These are phyloP conservation scores for Sinohyriopsis cumingii DNA, from an alignment of 2,888 invertebrate genomes.

Conservation along the genomic window DNA sequence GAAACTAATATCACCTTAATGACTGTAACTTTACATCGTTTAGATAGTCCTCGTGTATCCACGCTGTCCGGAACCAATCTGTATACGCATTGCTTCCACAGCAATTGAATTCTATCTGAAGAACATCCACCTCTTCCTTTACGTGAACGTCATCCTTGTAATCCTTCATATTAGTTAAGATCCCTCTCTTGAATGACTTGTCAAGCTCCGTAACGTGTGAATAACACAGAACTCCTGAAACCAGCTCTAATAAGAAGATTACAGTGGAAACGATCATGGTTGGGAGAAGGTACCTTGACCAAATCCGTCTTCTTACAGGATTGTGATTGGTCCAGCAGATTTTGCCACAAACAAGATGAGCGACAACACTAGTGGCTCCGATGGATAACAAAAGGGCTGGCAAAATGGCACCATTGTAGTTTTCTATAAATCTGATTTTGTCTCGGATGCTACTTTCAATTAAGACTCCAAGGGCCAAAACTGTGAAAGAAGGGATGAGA, in stretches of 20 bases:
- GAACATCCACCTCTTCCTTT: conserved; percentile 58
- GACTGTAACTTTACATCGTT: conserved; percentile 4
- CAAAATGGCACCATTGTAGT: conserved; percentile 41
- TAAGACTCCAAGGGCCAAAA: conserved; percentile 40
- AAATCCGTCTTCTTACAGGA: conserved; percentile 31
- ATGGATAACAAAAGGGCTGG: conserved; percentile 45
- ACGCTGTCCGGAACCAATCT: conserved; percentile 64
- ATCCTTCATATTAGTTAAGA: conserved; percentile 47
- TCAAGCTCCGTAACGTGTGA: conserved; percentile 38
- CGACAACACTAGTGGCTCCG: conserved; percentile 38
- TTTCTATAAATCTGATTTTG: conserved; percentile 49
- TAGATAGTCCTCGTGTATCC: conserved; percentile 52
- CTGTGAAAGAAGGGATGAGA: conserved; percentile 38
- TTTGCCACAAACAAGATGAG: conserved; percentile 37
- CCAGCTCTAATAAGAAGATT: conserved; percentile 37
- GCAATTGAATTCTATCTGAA: conserved; percentile 63
- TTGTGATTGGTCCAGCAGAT: conserved; percentile 31
- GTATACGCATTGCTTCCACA: conserved; percentile 63
- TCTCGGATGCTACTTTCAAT: conserved; percentile 44
- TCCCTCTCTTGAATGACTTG: conserved; percentile 44
- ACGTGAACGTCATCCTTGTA: conserved; percentile 49
- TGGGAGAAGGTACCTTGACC: conserved; percentile 32
- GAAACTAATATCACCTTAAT: neutral
- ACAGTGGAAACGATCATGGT: conserved; percentile 27
- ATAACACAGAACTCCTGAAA: conserved; percentile 44